A percentile compares a stretch with the other conserved stretches of the same genome.
Evolutionary conservation across 2,113 vertebrate species (phyloP).

Genomic region (Cercocebus atys): DNA sequence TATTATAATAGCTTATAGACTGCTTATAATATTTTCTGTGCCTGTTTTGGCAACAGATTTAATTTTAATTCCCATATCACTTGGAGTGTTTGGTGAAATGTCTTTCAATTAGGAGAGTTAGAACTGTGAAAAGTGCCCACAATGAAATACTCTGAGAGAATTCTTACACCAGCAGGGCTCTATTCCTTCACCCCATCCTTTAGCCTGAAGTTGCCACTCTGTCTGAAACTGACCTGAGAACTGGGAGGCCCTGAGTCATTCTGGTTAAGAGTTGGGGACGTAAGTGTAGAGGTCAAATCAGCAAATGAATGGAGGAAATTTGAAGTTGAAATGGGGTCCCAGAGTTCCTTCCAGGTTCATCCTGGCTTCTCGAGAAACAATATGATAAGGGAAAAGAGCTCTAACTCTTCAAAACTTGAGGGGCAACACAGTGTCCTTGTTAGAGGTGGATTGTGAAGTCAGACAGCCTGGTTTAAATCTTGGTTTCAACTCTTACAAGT

Average conservation of each 20-base stretch:
- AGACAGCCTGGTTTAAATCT: neutral
- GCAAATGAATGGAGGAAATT: neutral
- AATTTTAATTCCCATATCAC: neutral
- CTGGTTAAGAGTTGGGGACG: neutral
- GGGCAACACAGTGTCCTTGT: neutral
- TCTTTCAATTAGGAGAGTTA: conserved; percentile 19
- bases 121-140: neutral
- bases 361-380: neutral
- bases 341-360: neutral
- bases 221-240: neutral
- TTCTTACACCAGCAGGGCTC: neutral
- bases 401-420: neutral
- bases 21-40: neutral
- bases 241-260: neutral
- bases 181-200: neutral
- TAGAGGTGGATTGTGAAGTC: neutral
- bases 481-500: neutral
- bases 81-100: neutral
- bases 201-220: neutral
- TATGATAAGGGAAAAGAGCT: neutral
- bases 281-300: neutral
- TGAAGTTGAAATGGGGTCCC: neutral
- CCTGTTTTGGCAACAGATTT: neutral
- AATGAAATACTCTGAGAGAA: neutral
- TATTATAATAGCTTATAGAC: neutral